Base-by-base conservation (phyloP, 2,113 vertebrate genomes). In the Chlorocebus sabaeus region DNA sequence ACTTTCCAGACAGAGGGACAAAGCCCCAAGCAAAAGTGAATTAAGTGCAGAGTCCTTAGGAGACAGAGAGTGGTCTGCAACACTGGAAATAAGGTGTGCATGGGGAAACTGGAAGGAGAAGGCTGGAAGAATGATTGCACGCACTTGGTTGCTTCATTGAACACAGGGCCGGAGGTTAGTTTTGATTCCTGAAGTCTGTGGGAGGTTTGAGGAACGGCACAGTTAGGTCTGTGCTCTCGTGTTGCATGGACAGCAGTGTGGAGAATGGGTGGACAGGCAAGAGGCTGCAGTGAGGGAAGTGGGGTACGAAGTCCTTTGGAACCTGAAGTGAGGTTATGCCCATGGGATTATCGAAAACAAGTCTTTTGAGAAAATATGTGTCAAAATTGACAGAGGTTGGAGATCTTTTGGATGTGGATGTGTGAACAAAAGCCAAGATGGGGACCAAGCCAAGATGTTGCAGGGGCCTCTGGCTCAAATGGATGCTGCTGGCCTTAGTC, bases 161-260 rank as follows among this genome's bases (percentile, higher is more conserved):
- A 50, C 43, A 70, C 20, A 9, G 8, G 12, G 3, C 2, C 0
- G 8, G 20, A 10, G 2, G 17, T n/a, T 12, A 32, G 16, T 11
- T 50, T 4, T 61, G 38, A 94, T 55, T 27, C 32, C 30, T 52
- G 20, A 89, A 73, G 64, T 38, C 32, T 8, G 2, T 22, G 4
- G 8, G 55, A 82, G 20, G 9, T 20, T 7, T 64, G 8, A 25
- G 25, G 8, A 73, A 90, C 30, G 32, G 48, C n/a, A 50, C 11
- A 5, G 6, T 68, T 88, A 50, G 48, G 35, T 61, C 90, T 48
- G 2, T 50, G 35, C 9, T 75, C 48, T 45, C 0, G 0, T 10
- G 35, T 3, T 45, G 48, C 57, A 1, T 2, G 45, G 11, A 43
- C 12, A 43, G 50, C 45, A 45, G 10, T 35, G 5, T 35, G 38